phyloP scores from a whole-genome alignment of 2,888 invertebrate species.

The Rhagophthalmus giganteus region DNA sequence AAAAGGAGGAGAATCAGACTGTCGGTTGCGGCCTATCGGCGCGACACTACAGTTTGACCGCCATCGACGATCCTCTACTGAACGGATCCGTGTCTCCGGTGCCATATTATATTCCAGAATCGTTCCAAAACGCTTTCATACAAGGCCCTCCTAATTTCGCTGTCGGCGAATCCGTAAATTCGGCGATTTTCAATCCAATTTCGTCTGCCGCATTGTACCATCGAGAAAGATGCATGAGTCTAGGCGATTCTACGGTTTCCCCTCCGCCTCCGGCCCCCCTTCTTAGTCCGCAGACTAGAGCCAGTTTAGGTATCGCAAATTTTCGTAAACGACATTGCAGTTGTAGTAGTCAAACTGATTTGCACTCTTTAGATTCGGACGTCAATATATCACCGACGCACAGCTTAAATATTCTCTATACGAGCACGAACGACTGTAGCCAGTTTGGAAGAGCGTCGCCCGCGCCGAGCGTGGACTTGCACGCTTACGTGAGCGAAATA shows the following conservation, averaged over 20 bases:
- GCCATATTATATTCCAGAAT: constrained; percentile 52
- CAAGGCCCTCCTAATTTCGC: constrained; percentile 65
- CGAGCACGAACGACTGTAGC: constrained; percentile 61
- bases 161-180: constrained; percentile 65
- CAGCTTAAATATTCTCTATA: constrained; percentile 56
- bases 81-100: constrained; percentile 51
- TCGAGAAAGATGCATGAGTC: constrained; percentile 67
- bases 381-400: constrained; percentile 54
- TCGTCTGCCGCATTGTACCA: constrained; percentile 40
- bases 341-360: constrained; percentile 74
- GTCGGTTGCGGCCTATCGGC: constrained; percentile 57
- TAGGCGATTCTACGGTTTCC: constrained; percentile 55
- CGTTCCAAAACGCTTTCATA: constrained; percentile 40
- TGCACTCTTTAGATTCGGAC: constrained; percentile 65
- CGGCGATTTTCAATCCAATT: constrained; percentile 46
- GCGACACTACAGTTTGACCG: constrained; percentile 71
- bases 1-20: constrained; percentile 29
- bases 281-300: constrained; percentile 65
- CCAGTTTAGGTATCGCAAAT: constrained; percentile 65
- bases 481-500: constrained; percentile 76
- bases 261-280: constrained; percentile 58
- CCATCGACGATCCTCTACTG: constrained; percentile 61
- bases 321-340: constrained; percentile 61
- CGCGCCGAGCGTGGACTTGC: constrained; percentile 63
- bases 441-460: constrained; percentile 61